Base-by-base conservation (phyloP, 2,113 vertebrate species). In the Equus quagga region DNA sequence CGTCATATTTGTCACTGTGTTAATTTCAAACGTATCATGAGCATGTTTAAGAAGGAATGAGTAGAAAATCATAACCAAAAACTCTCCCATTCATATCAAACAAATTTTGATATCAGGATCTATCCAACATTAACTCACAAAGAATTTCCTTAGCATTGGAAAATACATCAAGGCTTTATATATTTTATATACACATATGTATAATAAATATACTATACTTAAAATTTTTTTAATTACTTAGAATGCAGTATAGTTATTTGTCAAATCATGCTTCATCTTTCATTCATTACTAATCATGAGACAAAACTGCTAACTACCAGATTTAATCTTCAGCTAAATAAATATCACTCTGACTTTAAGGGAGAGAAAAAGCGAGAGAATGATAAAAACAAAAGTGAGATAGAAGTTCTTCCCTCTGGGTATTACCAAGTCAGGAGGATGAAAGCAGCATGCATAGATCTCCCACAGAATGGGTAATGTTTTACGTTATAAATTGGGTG, bases 241-340 rank as follows among this genome's bases (percentile, higher is more conserved):
- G 75, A 79, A 85, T 62, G 14, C 58, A 65, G 65, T 54, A 72
- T 28, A 62, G 26, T 70, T 84, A 54, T 46, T 60, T 81, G 44
- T 58, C 21, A 62, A 69, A 62, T 54, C 33, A 24, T 79, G 21
- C 64, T 89, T 96, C 67, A 65, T 86, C 60, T 83, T 91, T 75
- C 76, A 87, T 9, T 91, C 31, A 73, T 65, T 91, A 49, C 3
- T 18, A 89, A 62, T 54, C 85, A 89, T 78, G 36, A 75, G 85
- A 79, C 21, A 84, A 83, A 83, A 84, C 36, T 81, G 17, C 56
- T 69, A 54, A 70, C 72, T 18, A 94, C 60, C 58, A 75, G 49
- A 60, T 82, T 82, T 73, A 81, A 81, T 80, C 46, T 73, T 86
- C 41, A 91, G 69, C 46, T 87, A 80, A 79, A 67, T 91, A 80